A percentile compares a stretch with the other conserved stretches of the same genome.
Conservation (phyloP, 2,888 invertebrate genomes). For the Drosophila mercatorum region DNA sequence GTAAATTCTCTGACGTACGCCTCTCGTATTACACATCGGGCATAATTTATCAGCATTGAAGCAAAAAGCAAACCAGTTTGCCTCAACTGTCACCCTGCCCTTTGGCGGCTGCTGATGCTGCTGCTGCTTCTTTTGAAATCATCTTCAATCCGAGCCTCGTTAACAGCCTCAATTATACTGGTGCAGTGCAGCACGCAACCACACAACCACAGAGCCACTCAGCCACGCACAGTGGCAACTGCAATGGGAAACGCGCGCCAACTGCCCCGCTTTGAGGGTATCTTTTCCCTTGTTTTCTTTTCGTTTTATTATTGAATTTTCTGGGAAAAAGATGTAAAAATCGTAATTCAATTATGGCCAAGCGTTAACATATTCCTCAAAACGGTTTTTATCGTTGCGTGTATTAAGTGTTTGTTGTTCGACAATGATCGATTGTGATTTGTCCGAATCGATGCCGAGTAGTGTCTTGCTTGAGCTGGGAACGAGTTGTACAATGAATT, state of each 20-base stretch:
- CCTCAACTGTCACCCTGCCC: constrained; percentile 19
- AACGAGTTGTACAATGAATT: constrained; percentile 38
- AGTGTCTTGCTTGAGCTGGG: constrained; percentile 9
- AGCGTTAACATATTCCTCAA: constrained; percentile 40
- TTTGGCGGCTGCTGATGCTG: not conserved
- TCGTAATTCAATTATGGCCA: constrained; percentile 63
- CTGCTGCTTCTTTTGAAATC: not conserved
- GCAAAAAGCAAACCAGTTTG: constrained; percentile 62
- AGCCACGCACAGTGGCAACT: constrained; percentile 65
- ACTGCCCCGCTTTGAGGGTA: constrained; percentile 19
- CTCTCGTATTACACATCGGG: constrained; percentile 55
- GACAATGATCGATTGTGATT: constrained; percentile 81
- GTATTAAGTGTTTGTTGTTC: constrained; percentile 43
- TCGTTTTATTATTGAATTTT: constrained; percentile 43
- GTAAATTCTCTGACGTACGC: constrained; percentile 33
- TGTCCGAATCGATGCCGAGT: constrained; percentile 54
- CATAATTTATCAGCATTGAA: constrained; percentile 69
- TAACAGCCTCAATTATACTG: constrained; percentile 58
- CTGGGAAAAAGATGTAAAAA: constrained; percentile 60
- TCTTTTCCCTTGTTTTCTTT: constrained; percentile 9
- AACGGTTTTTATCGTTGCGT: constrained; percentile 27
- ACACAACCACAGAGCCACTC: constrained; percentile 4
- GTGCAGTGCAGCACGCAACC: constrained; percentile 47
- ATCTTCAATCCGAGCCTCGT: constrained; percentile 26
- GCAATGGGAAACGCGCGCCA: constrained; percentile 21